Base-by-base conservation (phyloP, 2,888 invertebrate genomes). In the Eupelmus urozonus region DNA sequence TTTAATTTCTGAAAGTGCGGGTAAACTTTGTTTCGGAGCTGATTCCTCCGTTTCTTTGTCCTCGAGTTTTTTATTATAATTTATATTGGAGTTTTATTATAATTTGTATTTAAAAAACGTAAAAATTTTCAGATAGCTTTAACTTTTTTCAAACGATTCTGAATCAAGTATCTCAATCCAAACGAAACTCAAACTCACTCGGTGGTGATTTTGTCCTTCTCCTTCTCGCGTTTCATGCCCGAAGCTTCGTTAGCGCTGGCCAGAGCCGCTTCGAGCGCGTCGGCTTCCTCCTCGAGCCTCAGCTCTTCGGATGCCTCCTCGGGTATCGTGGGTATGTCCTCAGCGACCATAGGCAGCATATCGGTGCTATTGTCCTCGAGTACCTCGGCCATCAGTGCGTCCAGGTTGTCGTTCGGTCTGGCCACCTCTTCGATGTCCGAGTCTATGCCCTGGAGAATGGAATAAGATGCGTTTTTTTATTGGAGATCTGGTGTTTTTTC, bases 351-450 rank as follows among this genome's bases (percentile, higher is more conserved):
- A 42, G 85, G 85, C 29, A 87, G 86, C 73, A 89, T 81, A 49
- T 87, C 87, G 81, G 83, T 85, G 40, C 85, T 86, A 73, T 85
- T 87, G 72, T 75, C 78, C 9, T 87, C 88, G 57, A 88, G 82
- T 40, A 87, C 86, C 55, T 85, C 86, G 49, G 85, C 87, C 70
- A 88, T 82, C 83, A 87, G 84, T 40, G 85, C 87, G 83, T 91
- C 91, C 60, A 93, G 92, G 76, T 91, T 91, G 45, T 85, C 91
- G 91, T 85, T 93, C 74, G 94, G 94, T 60, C 94, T 94, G 73
- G 93, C 92, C 87, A 96, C 95, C 90, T 96, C 96, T 89, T 96
- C 96, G 85, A 96, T 96, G 88, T 96, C 96, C 23, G 96, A 96
- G 90, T 96, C 96, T 88, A 96, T 96, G 79, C 96, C 96, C 91